phyloP scores from a whole-genome alignment of 2,888 invertebrate species.

The Mimumesa dahlbomi region DNA sequence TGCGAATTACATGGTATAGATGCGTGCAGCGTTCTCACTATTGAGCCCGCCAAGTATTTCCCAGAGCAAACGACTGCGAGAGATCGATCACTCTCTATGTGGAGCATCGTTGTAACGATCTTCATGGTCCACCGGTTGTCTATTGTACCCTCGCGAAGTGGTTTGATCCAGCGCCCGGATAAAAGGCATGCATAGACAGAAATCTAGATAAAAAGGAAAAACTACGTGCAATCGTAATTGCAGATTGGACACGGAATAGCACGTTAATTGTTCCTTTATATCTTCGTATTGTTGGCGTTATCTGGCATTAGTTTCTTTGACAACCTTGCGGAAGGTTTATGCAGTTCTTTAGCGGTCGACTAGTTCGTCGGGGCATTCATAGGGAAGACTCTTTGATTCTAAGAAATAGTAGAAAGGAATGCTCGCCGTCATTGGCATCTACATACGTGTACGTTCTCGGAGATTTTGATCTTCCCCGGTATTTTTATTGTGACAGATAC shows the following conservation, averaged over 20 bases:
- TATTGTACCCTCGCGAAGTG: slow-evolving; percentile 41
- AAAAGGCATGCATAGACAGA: slow-evolving; percentile 3
- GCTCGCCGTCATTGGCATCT: too few species aligned
- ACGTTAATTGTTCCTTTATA: slow-evolving; percentile 37
- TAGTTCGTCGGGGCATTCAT: too few species aligned
- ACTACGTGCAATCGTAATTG: slow-evolving; percentile 36
- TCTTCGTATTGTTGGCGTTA: slow-evolving; percentile 37
- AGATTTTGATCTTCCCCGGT: too few species aligned
- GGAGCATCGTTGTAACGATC: slow-evolving; percentile 47
- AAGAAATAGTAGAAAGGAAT: too few species aligned
- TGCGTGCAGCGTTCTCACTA: not conserved
- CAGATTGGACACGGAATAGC: slow-evolving; percentile 36
- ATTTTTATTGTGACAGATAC: too few species aligned
- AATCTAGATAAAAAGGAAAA: slow-evolving; percentile 11
- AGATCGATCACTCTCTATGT: slow-evolving; percentile 55
- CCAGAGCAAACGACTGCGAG: slow-evolving; percentile 29
- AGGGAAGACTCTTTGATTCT: not conserved
- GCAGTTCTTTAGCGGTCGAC: not conserved
- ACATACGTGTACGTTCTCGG: too few species aligned
- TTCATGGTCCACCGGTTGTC: slow-evolving; percentile 26
- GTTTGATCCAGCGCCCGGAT: slow-evolving; percentile 25
- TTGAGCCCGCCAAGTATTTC: slow-evolving; percentile 9
- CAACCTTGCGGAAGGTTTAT: slow-evolving; percentile 15
- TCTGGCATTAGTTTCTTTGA: slow-evolving; percentile 46
- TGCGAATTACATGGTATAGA: not conserved